Evolutionary conservation across 2,888 invertebrate species (phyloP), one percentile per base, ranked within the genome.

Genomic region (Amblyjoppa proteus): DNA sequence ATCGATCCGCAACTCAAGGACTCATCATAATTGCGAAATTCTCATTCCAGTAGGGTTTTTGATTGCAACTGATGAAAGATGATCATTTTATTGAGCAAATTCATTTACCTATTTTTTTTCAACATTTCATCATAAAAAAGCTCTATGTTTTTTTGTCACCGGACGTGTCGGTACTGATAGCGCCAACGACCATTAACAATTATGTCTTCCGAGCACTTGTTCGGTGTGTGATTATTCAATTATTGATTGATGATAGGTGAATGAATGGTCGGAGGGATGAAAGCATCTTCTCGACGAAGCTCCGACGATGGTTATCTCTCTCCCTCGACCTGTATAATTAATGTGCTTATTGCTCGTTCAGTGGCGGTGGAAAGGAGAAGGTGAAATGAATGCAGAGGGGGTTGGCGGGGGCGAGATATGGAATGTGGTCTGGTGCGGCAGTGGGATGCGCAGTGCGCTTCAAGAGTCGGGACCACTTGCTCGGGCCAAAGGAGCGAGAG

Each of bases 361-460:
- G 31, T 58, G 45, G 53, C 53, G 70, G 45, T 38, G 69, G 41
- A 28, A 75, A 45, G 45, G 53, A 58, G 66, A 49, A 41, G 81
- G 71, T 34, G 61, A 79, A 77, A 81, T 41, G 64, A 66, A 49
- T 34, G 25, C 25, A 28, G 20, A 71, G 71, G 81, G 83, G 81
- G 78, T 80, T 61, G 78, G 31, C 61, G 80, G 78, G 81, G 78
- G 76, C 76, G 56, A 80, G 69, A 78, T 84, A 64, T 81, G 86
- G 84, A 84, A 86, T 86, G 84, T 58, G 81, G 83, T 84, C 81
- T 69, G 81, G 70, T 81, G 53, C 61, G 70, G 79, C 74, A 31
- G 64, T 53, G 56, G 74, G 53, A 83, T 79, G 51, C 71, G 58
- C 73, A 78, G 77, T 58, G 74, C 66, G 61, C 68, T 79, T 85